Evolutionary conservation across 2,797 vertebrate species (phyloP).

Genomic region (Ptychadena robeensis): DNA sequence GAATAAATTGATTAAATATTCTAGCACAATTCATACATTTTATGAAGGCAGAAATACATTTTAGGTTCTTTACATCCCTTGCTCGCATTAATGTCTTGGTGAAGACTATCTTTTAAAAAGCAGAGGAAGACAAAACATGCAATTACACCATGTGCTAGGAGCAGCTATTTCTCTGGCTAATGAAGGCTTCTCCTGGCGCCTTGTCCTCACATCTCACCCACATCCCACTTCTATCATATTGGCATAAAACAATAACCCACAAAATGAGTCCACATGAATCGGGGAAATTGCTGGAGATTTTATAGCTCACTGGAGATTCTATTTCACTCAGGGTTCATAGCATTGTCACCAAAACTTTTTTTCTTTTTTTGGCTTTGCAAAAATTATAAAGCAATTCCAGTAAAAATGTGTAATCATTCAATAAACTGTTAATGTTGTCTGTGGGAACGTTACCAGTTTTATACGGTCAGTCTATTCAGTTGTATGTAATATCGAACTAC

Average conservation of each 20-base stretch:
- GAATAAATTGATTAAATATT: neutral
- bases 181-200: conserved; percentile 2
- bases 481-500: too few species aligned
- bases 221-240: neutral
- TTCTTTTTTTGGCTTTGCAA: too few species aligned
- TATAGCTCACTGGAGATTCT: neutral
- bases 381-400: too few species aligned
- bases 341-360: too few species aligned
- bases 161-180: neutral
- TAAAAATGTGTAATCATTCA: too few species aligned
- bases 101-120: neutral
- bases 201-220: neutral
- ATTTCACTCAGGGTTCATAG: too few species aligned
- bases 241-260: neutral
- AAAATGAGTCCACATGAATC: neutral
- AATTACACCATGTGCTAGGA: conserved; percentile 8
- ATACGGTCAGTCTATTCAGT: too few species aligned
- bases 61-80: neutral
- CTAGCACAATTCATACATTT: conserved; percentile 7
- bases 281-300: neutral
- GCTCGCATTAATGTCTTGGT: conserved; percentile 1
- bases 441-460: too few species aligned
- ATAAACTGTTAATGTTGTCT: too few species aligned
- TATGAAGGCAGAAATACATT: neutral
- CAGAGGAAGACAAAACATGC: neutral